Base-by-base conservation (phyloP, 2,113 vertebrate genomes). In the Ia io region DNA sequence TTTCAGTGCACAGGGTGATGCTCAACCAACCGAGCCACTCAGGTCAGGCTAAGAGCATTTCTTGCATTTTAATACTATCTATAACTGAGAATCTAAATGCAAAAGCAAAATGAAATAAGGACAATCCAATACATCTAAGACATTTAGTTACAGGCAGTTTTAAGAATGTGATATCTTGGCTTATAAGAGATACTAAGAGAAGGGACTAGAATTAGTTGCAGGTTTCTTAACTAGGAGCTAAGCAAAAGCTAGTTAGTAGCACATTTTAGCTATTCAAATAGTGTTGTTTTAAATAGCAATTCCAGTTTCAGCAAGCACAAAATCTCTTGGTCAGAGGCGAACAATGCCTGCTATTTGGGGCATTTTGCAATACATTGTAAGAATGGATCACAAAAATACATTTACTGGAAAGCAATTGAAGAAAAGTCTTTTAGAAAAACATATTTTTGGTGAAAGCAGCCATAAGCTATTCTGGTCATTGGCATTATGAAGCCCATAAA, bases 401-500 rank as follows among this genome's bases (percentile, higher is more conserved):
- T 94, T 97, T 98, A 98, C 69, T 95, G 86, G 84, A 97, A 97
- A 97, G 95, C 89, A 93, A 90, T 69, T 67, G 85, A 94, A 90
- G 22, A 0, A 0, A 97, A 84, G 74, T 63, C 89, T 94, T 93
- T 94, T 82, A 87, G 84, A 82, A 96, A 97, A 92, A 76, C 85
- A 96, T 77, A 96, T 90, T 93, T 96, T 91, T 91, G 86, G 93
- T 76, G 6, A 90, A 96, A 94, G 59, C 73, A 71, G 59, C 40
- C 51, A 40, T 35, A 87, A 95, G 53, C 70, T 96, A 83, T 94
- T 70, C 94, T 96, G 37, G 28, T 95, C 83, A 61, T 97, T 96
- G 97, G 56, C 78, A 97, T 97, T 86, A 73, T 61, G 17, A 97
- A 91, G 63, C 37, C 47, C 83, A 88, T 1, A 37, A 56, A 93